Evolutionary conservation across 2,113 vertebrate genomes (phyloP), one percentile per base, ranked within the genome.

Genomic region (Amphilophus citrinellus): DNA sequence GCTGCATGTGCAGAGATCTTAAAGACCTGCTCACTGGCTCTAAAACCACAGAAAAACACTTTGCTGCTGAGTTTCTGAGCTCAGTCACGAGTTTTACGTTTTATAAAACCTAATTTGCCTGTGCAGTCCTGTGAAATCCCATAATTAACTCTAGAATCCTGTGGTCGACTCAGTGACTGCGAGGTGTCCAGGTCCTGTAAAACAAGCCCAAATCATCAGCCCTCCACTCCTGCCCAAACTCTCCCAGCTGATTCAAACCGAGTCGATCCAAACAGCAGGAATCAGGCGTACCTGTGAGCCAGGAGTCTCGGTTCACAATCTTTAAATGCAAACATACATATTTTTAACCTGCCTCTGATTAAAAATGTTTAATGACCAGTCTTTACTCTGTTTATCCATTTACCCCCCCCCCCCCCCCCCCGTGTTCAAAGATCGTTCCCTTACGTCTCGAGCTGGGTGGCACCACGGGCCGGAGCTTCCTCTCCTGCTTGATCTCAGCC

Each of bases 401-500:
- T 0, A 68, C n/a, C n/a, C n/a, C n/a, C n/a, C n/a, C n/a, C n/a
- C n/a, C n/a, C n/a, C n/a, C 24, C 14, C 18, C 42, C 10, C 14
- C 0, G 5, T 5, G 7, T 6, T 27, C 7, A 47, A 47, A 27
- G 42, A 60, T 5, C 27, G 59, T 5, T 8, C 6, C 1, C 93
- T 86, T 93, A 98, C 98, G 92, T 90, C 96, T 97, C 1, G 93
- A 83, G 85, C 20, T 86, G 6, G 89, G 85, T 0, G 6, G 83
- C 32, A 88, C 94, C 82, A 99, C 98, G 0, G 98, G 98, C 3
- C 96, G 93, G 4, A 99, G 97, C 90, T 97, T 98, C 71, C 97
- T 94, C 82, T 98, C 97, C 91, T 97, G 97, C 85, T 96, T 97
- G 93, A 99, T 99, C 90, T 96, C 98, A 62, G 98, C 97, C 89